Conservation (phyloP, 2,113 vertebrate genomes). For the Beaufortia kweichowensis region DNA sequence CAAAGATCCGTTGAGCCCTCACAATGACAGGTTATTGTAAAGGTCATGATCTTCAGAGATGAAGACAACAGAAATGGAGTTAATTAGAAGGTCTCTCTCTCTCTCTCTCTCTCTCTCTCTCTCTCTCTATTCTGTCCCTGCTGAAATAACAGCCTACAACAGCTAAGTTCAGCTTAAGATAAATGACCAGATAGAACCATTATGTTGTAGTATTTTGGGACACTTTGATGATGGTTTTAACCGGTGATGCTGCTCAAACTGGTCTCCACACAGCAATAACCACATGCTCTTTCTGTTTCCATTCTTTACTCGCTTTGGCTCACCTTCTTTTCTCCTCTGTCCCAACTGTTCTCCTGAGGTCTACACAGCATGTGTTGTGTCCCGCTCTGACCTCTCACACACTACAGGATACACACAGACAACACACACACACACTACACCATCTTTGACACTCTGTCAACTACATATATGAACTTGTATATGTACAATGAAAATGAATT, state of each 20-base stretch:
- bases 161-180: too few species aligned
- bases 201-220: too few species aligned
- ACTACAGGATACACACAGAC: neutral
- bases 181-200: too few species aligned
- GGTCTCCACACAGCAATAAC: neutral
- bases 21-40: constrained; percentile 58
- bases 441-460: too few species aligned
- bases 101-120: neutral
- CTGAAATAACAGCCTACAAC: too few species aligned
- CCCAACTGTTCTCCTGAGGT: constrained; percentile 28
- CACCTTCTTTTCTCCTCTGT: constrained; percentile 17
- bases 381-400: constrained; percentile 32
- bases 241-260: neutral
- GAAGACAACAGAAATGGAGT: constrained; percentile 52
- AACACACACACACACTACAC: neutral
- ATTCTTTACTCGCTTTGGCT: neutral
- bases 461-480: too few species aligned
- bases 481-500: too few species aligned
- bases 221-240: too few species aligned
- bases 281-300: neutral
- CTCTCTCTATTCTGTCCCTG: too few species aligned
- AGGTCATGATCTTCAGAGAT: constrained; percentile 65
- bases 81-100: constrained; percentile 38
- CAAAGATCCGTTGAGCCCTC: constrained; percentile 39
- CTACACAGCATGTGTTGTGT: constrained; percentile 24